Base-by-base conservation (phyloP, 92 coral and sea anemone genomes). In the Porites rus region DNA sequence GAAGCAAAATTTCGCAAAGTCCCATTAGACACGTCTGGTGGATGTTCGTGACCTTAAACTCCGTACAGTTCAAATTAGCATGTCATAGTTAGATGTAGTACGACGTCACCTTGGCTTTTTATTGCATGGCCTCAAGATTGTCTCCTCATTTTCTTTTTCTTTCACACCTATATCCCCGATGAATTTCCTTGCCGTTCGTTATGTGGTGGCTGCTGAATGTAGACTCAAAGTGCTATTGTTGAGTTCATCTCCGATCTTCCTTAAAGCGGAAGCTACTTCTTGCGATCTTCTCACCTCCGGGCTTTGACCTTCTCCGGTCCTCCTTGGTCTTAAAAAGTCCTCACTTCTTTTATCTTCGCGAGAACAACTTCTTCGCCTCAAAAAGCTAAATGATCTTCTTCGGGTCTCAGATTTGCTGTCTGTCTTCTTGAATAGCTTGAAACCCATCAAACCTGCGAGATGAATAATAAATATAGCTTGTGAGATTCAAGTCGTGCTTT, bases 161-260 rank as follows among this genome's bases (percentile, higher is more conserved):
- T 10, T 56, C 61, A 56, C 4, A 56, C 13, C 61, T 3, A 9
- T 56, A 38, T 38, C 6, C 46, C 46, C 46, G 46, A 38, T 3
- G 46, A 38, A 38, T 38, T 38, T 38, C 7, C 46, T 56, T 8
- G 16, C 16, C 61, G 12, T 69, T 24, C 10, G 6, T 12, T 50
- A 22, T 25, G 77, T 62, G 86, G 80, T 82, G 91, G 73, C 46
- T n/a, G 79, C 73, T 4, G 72, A 7, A 7, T 83, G 87, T 14
- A 83, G 88, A 51, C 90, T 83, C 13, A 81, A 51, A 12, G 84
- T 72, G 69, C 97, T 97, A 78, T 93, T 97, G 76, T 97, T 95
- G 14, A 97, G 91, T n/a, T 90, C 93, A 79, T 97, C 99, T 5
- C 99, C 99, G 61, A 95, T 94, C 12, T 84, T 91, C 69, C 98